Evolutionary conservation across 2,797 vertebrate genomes (phyloP).

Genomic region (Cercopithecus diana): DNA sequence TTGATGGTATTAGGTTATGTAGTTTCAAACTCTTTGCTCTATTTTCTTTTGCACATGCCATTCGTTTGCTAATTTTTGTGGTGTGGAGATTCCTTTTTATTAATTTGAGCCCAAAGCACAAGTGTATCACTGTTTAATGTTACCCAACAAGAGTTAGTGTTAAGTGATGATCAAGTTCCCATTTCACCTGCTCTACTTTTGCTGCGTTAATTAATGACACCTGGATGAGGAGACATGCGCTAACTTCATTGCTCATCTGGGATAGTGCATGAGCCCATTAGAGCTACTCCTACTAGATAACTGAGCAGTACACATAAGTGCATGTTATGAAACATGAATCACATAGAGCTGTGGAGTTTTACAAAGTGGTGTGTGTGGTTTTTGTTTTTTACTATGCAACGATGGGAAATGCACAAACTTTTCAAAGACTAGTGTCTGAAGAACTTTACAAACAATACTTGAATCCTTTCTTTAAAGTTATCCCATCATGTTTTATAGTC

Average conservation of each 20-base stretch:
- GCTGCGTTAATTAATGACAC: slow-evolving; percentile 84
- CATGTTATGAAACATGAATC: slow-evolving; percentile 89
- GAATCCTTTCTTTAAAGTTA: slow-evolving; percentile 84
- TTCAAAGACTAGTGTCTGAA: slow-evolving; percentile 80
- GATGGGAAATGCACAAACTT: slow-evolving; percentile 93
- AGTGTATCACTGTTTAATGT: slow-evolving; percentile 34
- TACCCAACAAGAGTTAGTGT: slow-evolving; percentile 63
- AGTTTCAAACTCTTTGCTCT: slow-evolving; percentile 53
- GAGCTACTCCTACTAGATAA: slow-evolving; percentile 88
- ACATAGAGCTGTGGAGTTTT: slow-evolving; percentile 80
- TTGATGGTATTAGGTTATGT: slow-evolving; percentile 59
- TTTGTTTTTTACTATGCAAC: slow-evolving; percentile 97
- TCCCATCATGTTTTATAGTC: slow-evolving; percentile 80
- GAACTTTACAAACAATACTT: slow-evolving; percentile 86
- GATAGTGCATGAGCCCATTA: slow-evolving; percentile 92
- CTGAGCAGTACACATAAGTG: slow-evolving; percentile 88
- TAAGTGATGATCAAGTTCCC: slow-evolving; percentile 82
- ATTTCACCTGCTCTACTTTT: slow-evolving; percentile 84
- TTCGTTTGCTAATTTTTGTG: slow-evolving; percentile 68
- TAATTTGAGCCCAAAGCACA: slow-evolving; percentile 63
- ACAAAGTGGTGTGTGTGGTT: slow-evolving; percentile 78
- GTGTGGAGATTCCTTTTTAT: neutral
- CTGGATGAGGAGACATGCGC: slow-evolving; percentile 82
- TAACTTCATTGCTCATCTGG: slow-evolving; percentile 84
- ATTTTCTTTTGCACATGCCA: slow-evolving; percentile 57